A percentile compares a stretch with the other conserved stretches of the same genome.
These are phyloP conservation scores for Micrasema minimum DNA, from an alignment of 1,140 invertebrate species.

Conservation along the genomic window DNA sequence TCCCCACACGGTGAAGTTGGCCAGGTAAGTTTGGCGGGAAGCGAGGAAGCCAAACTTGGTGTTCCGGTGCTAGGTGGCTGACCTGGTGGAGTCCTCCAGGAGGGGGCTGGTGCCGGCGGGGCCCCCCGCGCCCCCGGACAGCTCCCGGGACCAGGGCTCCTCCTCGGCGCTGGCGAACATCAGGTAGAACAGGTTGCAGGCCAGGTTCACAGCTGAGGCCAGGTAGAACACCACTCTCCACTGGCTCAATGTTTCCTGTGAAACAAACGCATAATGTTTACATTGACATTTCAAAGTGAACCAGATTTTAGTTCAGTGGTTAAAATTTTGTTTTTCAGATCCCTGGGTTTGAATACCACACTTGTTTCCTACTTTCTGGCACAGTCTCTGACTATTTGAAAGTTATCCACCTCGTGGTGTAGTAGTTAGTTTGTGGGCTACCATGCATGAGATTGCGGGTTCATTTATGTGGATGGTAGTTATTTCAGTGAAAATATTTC, in stretches of 20 bases:
- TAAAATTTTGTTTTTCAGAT: too few relatives aligned
- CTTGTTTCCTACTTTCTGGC: too few relatives aligned
- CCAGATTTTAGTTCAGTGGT: too few relatives aligned
- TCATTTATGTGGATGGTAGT: too few relatives aligned
- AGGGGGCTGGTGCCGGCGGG: conserved; percentile 25
- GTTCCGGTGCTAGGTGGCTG: conserved; percentile 40
- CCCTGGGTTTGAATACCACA: too few relatives aligned
- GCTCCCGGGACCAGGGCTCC: conserved; percentile 75
- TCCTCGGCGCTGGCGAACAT: conserved; percentile 85
- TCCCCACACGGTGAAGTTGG: conserved; percentile 50
- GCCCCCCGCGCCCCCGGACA: conserved; percentile 12
- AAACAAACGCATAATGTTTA: conserved; percentile 51
- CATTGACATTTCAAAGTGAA: too few relatives aligned
- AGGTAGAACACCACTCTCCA: conserved; percentile 92
- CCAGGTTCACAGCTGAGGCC: conserved; percentile 81
- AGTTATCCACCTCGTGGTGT: too few relatives aligned
- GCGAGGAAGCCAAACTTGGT: conserved; percentile 39
- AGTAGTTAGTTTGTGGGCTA: too few relatives aligned
- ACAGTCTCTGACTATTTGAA: too few relatives aligned
- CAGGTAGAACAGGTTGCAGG: conserved; percentile 82
- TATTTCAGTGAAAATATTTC: too few relatives aligned
- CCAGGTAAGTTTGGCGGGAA: conserved; percentile 41
- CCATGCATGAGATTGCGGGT: too few relatives aligned
- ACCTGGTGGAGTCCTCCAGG: conserved; percentile 30
- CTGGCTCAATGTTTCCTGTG: conserved; percentile 82